These are phyloP conservation scores for Halcyon malimbica DNA, from an alignment of 2,113 vertebrate genomes.

Conservation along the genomic window DNA sequence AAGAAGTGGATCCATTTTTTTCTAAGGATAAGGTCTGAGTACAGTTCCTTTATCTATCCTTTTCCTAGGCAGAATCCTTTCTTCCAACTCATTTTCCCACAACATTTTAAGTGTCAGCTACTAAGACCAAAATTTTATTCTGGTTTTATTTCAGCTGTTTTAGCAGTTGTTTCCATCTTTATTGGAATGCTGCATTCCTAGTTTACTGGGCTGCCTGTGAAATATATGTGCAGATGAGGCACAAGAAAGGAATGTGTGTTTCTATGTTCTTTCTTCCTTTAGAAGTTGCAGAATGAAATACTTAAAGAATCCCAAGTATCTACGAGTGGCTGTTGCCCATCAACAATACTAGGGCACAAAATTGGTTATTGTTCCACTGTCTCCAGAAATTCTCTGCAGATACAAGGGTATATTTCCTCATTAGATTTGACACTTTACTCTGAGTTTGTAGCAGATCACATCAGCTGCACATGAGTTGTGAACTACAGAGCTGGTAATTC, in stretches of 20 bases:
- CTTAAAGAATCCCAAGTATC: not conserved
- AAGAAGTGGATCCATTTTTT: not conserved
- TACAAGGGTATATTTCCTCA: not conserved
- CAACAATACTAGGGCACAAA: not conserved
- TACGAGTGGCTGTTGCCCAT: not conserved
- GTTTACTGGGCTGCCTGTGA: not conserved
- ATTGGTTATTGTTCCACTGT: not conserved
- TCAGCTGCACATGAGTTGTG: not conserved
- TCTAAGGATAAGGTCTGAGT: not conserved
- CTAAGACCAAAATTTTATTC: not conserved
- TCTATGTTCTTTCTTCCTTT: not conserved
- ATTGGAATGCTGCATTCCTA: not conserved
- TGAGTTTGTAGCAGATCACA: not conserved
- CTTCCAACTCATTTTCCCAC: not conserved
- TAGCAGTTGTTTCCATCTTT: not conserved
- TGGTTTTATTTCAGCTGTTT: not conserved
- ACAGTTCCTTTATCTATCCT: not conserved
- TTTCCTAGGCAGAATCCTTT: not conserved
- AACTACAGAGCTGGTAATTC: not conserved
- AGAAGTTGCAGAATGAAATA: not conserved
- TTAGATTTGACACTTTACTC: not conserved
- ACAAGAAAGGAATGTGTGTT: not conserved
- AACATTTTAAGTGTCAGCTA: not conserved
- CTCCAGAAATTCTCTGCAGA: not conserved
- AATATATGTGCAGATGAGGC: not conserved